These are phyloP conservation scores for Leptestheria dahalacensis DNA, from an alignment of 1,140 invertebrate genomes.

Conservation along the genomic window DNA sequence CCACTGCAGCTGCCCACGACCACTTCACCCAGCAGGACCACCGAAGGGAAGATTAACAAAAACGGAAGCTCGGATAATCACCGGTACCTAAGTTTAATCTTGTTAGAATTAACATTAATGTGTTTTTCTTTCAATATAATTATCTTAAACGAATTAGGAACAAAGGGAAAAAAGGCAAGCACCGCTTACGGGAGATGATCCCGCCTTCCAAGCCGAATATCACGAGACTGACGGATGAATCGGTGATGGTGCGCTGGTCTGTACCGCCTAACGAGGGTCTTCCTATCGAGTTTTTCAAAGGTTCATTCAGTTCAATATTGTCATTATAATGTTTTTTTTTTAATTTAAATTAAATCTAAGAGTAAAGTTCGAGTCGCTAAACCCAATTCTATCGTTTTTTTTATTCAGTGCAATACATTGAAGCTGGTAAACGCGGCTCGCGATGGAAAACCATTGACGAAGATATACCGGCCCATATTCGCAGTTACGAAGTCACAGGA, in stretches of 20 bases:
- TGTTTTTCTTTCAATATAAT: no score
- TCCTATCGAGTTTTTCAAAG: slow-evolving; percentile 72
- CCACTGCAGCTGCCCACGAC: background rate
- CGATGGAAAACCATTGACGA: slow-evolving; percentile 66
- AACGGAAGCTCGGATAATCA: background rate
- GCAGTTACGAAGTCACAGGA: slow-evolving; percentile 58
- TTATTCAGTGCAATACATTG: slow-evolving; percentile 52
- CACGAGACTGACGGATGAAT: slow-evolving; percentile 66
- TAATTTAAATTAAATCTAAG: no score
- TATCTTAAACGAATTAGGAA: background rate
- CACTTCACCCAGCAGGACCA: background rate
- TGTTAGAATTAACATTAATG: background rate
- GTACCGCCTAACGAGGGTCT: slow-evolving; percentile 59
- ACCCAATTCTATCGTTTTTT: no score
- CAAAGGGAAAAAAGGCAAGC: slow-evolving; percentile 1
- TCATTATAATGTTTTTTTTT: no score
- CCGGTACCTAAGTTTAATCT: background rate
- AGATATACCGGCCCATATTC: slow-evolving; percentile 56
- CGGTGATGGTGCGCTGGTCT: slow-evolving; percentile 82
- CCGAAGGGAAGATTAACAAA: background rate
- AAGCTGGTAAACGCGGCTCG: slow-evolving; percentile 38
- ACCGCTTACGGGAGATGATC: slow-evolving; percentile 46
- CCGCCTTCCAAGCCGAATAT: slow-evolving; percentile 73
- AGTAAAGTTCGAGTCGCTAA: no score
- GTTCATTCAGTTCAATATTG: no score